A percentile compares a stretch with the other conserved stretches of the same genome.
phyloP scores from a whole-genome alignment of 2,888 invertebrate genomes.

The Clanis bilineata region DNA sequence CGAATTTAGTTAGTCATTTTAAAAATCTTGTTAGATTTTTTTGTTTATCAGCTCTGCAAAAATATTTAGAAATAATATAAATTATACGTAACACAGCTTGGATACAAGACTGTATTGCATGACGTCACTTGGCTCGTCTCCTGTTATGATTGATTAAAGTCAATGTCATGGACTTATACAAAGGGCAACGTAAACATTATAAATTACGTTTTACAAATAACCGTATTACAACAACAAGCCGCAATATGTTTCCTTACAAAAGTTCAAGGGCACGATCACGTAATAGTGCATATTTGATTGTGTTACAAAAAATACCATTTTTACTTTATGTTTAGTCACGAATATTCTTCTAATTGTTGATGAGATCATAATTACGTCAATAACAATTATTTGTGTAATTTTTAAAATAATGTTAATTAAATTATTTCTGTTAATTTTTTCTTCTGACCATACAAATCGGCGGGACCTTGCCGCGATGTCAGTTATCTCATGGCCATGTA shows the following conservation, averaged over 20 bases:
- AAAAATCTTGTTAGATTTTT: neutral
- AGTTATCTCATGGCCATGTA: conserved; percentile 74
- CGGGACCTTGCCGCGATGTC: conserved; percentile 76
- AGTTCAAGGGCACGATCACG: conserved; percentile 2
- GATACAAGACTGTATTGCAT: neutral
- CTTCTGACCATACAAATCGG: conserved; percentile 50
- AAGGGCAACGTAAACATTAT: conserved; percentile 13
- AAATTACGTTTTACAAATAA: conserved; percentile 6
- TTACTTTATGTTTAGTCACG: neutral
- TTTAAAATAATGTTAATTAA: neutral
- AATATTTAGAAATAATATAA: neutral
- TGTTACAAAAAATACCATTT: neutral
- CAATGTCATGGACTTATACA: conserved; percentile 12
- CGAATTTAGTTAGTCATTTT: neutral
- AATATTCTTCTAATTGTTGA: neutral
- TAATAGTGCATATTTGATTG: neutral
- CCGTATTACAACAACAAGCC: conserved; percentile 5
- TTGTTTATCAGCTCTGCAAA: neutral
- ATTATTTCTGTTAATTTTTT: conserved; percentile 29
- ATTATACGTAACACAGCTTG: neutral
- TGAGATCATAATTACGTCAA: neutral
- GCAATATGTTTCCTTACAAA: conserved; percentile 7
- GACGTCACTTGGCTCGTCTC: conserved; percentile 12
- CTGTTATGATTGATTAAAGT: conserved; percentile 13
- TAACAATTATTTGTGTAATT: neutral